These are phyloP conservation scores for Adrianichthys oophorus DNA, from an alignment of 2,797 vertebrate genomes.

Conservation along the genomic window DNA sequence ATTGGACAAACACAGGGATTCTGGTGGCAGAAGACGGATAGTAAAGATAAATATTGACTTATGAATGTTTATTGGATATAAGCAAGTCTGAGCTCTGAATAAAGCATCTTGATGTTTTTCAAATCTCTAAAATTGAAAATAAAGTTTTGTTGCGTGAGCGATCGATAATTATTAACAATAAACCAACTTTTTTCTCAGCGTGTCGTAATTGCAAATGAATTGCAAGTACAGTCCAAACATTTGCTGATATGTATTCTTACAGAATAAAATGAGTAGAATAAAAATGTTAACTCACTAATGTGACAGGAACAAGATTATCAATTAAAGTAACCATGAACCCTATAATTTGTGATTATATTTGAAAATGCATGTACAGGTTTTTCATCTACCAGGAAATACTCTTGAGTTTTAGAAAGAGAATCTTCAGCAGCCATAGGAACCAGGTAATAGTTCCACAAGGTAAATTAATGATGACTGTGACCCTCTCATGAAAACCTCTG, in stretches of 20 bases:
- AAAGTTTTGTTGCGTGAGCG: not conserved
- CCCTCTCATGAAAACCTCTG: too few relatives aligned
- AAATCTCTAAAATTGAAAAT: not conserved
- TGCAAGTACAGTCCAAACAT: not conserved
- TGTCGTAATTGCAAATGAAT: constrained; percentile 19
- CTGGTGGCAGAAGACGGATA: constrained; percentile 2
- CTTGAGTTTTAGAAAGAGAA: too few relatives aligned
- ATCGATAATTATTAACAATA: not conserved
- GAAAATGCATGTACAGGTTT: too few relatives aligned
- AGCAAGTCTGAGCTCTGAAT: not conserved
- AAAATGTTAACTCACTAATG: too few relatives aligned
- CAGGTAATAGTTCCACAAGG: too few relatives aligned
- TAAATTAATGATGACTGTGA: too few relatives aligned
- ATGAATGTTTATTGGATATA: not conserved
- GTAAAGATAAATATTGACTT: constrained; percentile 33
- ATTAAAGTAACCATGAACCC: too few relatives aligned
- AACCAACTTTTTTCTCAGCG: constrained; percentile 1
- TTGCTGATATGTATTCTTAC: not conserved
- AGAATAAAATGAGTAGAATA: too few relatives aligned
- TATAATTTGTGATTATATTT: too few relatives aligned
- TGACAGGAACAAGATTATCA: too few relatives aligned
- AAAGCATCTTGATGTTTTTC: not conserved
- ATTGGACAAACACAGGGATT: constrained; percentile 8
- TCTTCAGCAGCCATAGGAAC: too few relatives aligned
- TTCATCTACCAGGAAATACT: too few relatives aligned